Percentiles rank a stretch among this genome's conserved stretches.
Evolutionary conservation across 92 coral and sea anemone genomes (phyloP).

Genomic region (Bergia sp.): DNA sequence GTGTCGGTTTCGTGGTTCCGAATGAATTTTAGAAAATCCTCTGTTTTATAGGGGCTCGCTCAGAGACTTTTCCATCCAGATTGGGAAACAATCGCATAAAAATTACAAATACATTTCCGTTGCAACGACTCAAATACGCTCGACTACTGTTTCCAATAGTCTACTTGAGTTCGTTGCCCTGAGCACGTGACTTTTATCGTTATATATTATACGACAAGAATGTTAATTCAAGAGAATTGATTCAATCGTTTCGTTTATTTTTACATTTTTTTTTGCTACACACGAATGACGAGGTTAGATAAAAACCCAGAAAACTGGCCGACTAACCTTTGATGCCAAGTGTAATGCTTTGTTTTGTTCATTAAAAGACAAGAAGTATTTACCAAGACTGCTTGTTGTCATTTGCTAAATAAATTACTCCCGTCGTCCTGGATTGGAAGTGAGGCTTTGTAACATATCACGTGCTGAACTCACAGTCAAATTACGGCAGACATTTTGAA

Average conservation of each 20-base stretch:
- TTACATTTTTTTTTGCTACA: background rate
- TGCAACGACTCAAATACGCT: background rate
- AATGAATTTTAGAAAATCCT: slow-evolving; percentile 15
- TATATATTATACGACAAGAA: slow-evolving; percentile 9
- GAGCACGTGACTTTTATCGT: slow-evolving; percentile 15
- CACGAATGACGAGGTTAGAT: slow-evolving; percentile 18
- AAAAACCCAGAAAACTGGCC: background rate
- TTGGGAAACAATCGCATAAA: slow-evolving; percentile 6
- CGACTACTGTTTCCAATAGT: background rate
- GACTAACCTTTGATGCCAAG: slow-evolving; percentile 20
- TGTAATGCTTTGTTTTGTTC: slow-evolving; percentile 18
- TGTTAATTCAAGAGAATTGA: slow-evolving; percentile 14
- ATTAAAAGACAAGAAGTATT: slow-evolving; percentile 17
- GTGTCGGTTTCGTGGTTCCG: slow-evolving; percentile 46
- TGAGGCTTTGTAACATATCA: background rate
- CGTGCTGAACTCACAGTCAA: background rate
- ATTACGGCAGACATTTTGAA: background rate
- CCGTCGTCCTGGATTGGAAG: background rate
- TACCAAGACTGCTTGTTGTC: background rate
- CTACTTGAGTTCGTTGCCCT: background rate
- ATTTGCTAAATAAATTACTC: background rate
- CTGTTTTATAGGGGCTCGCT: slow-evolving; percentile 35
- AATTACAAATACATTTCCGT: background rate
- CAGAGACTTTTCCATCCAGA: slow-evolving; percentile 18
- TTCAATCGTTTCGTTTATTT: background rate